These are phyloP conservation scores for Charina bottae DNA, from an alignment of 2,113 vertebrate species.

Conservation along the genomic window DNA sequence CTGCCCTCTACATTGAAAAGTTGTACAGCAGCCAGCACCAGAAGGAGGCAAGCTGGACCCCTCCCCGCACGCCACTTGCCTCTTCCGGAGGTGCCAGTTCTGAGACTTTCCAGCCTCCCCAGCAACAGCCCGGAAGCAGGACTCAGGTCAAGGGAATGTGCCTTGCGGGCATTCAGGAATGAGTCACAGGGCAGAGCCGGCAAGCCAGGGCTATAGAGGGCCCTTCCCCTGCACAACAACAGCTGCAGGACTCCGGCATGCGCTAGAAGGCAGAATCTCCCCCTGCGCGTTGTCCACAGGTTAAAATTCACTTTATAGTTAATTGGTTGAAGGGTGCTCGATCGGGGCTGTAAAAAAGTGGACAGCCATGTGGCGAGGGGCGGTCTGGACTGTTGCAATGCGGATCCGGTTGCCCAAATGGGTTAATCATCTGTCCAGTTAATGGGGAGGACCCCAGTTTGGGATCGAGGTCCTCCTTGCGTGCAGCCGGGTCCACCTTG, in stretches of 20 bases:
- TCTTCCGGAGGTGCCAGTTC: background rate
- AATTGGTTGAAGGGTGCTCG: background rate
- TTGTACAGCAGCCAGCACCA: background rate
- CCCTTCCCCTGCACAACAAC: background rate
- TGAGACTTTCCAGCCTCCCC: background rate
- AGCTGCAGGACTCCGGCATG: background rate
- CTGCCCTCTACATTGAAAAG: too few relatives aligned
- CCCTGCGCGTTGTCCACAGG: background rate
- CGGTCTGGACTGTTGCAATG: background rate
- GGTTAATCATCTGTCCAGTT: background rate
- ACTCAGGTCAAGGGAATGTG: background rate
- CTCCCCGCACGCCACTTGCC: too few relatives aligned
- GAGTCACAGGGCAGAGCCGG: background rate
- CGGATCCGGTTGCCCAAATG: fast-evolving
- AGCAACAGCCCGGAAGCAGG: background rate
- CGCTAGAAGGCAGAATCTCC: too few relatives aligned
- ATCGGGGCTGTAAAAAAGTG: background rate
- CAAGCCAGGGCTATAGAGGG: background rate
- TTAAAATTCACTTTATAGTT: background rate
- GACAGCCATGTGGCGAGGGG: background rate
- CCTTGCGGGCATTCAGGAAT: background rate
- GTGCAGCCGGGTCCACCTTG: too few relatives aligned
- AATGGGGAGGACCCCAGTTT: too few relatives aligned
- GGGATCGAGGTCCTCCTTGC: too few relatives aligned
- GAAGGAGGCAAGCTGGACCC: background rate